A percentile compares a stretch with the other conserved stretches of the same genome.
phyloP scores from a whole-genome alignment of 2,797 vertebrate species.

The Carduelis carduelis region DNA sequence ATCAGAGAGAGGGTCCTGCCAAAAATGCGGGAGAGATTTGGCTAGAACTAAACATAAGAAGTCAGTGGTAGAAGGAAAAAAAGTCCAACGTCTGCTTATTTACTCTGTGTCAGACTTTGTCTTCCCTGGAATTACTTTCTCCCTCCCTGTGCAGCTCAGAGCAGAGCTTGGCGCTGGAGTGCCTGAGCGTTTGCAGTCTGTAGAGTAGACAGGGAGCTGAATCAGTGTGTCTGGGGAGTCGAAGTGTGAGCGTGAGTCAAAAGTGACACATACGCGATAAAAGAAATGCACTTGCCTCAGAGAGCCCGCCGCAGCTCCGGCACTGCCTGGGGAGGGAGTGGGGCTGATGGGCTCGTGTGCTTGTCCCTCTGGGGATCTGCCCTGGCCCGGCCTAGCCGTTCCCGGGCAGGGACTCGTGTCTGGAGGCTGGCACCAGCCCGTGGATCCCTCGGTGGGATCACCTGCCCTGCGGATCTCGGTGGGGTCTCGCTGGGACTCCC shows the following conservation, averaged over 20 bases:
- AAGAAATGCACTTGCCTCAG: not conserved
- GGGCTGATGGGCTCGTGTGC: rapidly evolving
- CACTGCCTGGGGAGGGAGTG: rapidly evolving
- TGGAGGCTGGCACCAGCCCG: not conserved
- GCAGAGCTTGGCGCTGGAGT: not conserved
- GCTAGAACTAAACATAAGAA: not conserved
- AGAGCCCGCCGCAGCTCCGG: rapidly evolving
- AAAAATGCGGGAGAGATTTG: not conserved
- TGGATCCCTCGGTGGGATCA: not conserved
- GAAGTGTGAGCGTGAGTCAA: not conserved
- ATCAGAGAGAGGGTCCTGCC: not conserved
- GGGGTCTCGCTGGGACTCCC: not conserved
- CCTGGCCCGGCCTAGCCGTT: not conserved
- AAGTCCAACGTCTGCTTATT: not conserved
- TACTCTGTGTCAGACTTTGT: not conserved
- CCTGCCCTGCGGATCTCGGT: rapidly evolving
- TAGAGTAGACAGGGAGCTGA: not conserved
- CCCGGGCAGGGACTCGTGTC: rapidly evolving
- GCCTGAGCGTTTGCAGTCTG: not conserved
- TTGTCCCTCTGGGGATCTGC: not conserved
- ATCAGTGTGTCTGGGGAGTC: not conserved
- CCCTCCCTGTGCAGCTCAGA: not conserved
- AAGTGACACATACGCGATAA: not conserved
- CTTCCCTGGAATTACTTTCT: not conserved
- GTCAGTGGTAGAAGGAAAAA: not conserved